phyloP scores from a whole-genome alignment of 2,888 invertebrate species.

The Lathronympha strigana region DNA sequence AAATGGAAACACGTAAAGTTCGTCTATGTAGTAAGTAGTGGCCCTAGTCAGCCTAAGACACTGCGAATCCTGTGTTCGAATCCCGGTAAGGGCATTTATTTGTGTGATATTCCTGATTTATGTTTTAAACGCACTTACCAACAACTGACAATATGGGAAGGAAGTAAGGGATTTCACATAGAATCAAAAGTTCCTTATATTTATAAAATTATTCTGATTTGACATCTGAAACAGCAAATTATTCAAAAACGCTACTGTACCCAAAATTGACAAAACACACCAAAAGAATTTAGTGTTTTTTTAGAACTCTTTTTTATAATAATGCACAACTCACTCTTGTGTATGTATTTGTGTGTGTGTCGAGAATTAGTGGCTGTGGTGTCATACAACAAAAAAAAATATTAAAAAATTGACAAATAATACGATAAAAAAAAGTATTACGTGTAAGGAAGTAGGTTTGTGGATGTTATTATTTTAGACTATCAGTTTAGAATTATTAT shows the following conservation, averaged over 20 bases:
- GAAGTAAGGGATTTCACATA: no score
- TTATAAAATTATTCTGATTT: no score
- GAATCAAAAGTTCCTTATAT: no score
- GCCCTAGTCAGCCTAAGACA: no score
- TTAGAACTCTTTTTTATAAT: slow-evolving; percentile 5
- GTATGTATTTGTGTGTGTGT: slow-evolving; percentile 63
- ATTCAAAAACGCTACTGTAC: slow-evolving; percentile 3
- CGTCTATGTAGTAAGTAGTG: no score
- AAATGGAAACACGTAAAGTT: no score
- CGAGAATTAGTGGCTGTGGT: slow-evolving; percentile 73
- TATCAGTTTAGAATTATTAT: background rate
- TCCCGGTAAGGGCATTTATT: no score
- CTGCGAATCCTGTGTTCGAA: no score
- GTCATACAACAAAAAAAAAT: slow-evolving; percentile 77
- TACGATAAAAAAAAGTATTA: slow-evolving; percentile 78
- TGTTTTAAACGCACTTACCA: no score
- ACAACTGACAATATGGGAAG: no score
- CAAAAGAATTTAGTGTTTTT: slow-evolving; percentile 7
- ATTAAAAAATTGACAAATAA: slow-evolving; percentile 80
- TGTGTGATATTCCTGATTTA: no score
- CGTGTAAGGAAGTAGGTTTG: slow-evolving; percentile 65
- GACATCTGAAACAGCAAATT: background rate
- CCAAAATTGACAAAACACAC: background rate
- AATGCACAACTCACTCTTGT: slow-evolving; percentile 49
- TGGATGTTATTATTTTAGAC: slow-evolving; percentile 29